phyloP scores from a whole-genome alignment of 2,797 vertebrate species.

The Hephaestus fuliginosus region DNA sequence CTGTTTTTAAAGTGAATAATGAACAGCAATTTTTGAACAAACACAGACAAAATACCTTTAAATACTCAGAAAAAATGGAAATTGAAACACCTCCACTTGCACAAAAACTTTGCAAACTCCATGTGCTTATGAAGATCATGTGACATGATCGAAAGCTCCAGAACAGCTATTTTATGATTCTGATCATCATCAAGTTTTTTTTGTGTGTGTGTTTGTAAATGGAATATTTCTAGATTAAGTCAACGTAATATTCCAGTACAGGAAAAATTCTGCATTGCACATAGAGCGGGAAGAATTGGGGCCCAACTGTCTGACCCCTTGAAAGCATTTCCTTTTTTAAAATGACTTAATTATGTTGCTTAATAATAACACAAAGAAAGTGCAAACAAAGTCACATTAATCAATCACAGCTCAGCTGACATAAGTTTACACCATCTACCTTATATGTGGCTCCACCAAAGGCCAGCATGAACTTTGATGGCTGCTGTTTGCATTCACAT shows the following conservation, averaged over 20 bases:
- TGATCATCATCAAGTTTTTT: too few relatives aligned
- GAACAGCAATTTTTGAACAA: neutral
- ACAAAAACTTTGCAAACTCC: neutral
- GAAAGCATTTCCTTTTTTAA: neutral
- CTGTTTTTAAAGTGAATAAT: neutral
- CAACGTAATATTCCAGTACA: neutral
- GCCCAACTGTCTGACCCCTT: neutral
- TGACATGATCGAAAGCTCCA: neutral
- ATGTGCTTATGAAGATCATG: neutral
- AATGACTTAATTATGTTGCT: neutral
- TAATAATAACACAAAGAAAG: neutral
- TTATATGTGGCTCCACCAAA: neutral
- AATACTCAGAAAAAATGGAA: neutral
- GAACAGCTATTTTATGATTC: neutral
- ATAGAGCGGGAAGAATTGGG: neutral
- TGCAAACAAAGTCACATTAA: neutral
- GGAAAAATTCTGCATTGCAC: neutral
- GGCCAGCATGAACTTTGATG: neutral
- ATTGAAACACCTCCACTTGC: neutral
- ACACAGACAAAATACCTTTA: neutral
- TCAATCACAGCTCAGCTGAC: neutral
- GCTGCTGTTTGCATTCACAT: neutral
- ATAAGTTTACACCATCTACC: neutral
- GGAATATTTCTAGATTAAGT: neutral
- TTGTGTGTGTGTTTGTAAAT: neutral